A percentile compares a stretch with the other conserved stretches of the same genome.
phyloP scores from a whole-genome alignment of 2,888 invertebrate species.

The Tridacna gigas region DNA sequence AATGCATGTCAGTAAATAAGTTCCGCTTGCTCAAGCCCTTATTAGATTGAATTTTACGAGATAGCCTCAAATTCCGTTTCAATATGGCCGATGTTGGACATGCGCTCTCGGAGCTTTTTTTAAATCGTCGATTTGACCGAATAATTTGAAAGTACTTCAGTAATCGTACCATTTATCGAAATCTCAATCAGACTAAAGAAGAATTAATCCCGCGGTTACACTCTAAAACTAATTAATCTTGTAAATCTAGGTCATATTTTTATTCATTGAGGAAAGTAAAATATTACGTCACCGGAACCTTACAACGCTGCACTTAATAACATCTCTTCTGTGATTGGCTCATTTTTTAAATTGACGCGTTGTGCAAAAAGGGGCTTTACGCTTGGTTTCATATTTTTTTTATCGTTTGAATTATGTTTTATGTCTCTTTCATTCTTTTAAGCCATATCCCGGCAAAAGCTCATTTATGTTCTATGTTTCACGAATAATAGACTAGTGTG shows the following conservation, averaged over 20 bases:
- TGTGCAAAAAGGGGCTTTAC: not conserved
- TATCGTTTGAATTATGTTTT: not conserved
- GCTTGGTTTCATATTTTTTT: not conserved
- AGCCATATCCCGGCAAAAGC: not conserved
- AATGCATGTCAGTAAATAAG: not conserved
- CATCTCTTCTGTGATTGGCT: conserved; percentile 44
- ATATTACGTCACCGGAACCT: conserved; percentile 66
- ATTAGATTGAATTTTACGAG: conserved; percentile 43
- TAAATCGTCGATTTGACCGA: not conserved
- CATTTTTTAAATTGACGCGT: not conserved
- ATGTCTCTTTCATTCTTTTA: not conserved
- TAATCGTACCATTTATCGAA: not conserved
- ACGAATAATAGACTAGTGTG: too few species aligned
- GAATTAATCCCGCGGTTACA: not conserved
- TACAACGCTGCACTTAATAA: conserved; percentile 33
- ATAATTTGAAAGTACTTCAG: not conserved
- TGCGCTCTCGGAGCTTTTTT: conserved; percentile 58
- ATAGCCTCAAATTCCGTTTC: conserved; percentile 49
- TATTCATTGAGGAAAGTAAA: conserved; percentile 50
- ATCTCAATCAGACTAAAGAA: not conserved
- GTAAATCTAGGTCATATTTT: conserved; percentile 41
- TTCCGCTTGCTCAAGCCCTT: not conserved
- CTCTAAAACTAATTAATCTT: conserved; percentile 19
- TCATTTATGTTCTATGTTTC: too few species aligned
- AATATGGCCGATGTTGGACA: conserved; percentile 68